Base-by-base conservation (phyloP, 2,113 vertebrate genomes). In the Etia nguti region DNA sequence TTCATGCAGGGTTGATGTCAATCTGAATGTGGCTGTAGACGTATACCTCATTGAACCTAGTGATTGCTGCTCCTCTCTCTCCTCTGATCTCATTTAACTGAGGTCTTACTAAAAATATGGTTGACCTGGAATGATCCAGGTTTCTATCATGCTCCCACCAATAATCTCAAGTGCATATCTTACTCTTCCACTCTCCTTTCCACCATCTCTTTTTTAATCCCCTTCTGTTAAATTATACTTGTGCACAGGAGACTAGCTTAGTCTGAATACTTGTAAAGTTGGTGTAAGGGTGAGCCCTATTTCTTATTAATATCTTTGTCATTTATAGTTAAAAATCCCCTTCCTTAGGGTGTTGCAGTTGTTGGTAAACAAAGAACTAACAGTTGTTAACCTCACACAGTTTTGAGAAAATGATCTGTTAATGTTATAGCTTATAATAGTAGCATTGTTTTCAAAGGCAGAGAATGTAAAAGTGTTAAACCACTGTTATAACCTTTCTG, bases 141-240 rank as follows among this genome's bases (percentile, higher is more conserved):
- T 82, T 68, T 29, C 38, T 79, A 79, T 68, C 86, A 83, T 41
- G 85, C 24, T 82, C 38, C 85, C 52, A 60, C 80, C 62, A 83
- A 91, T 79, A 90, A 88, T 87, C 83, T 80, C 85, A 80, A 83
- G 50, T 83, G 68, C 65, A 86, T 59, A 52, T 70, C 26, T 29
- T 82, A 77, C 11, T 77, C 2, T 80, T 82, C 31, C 26, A 52
- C 18, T 82, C 54, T 31, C 73, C 79, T 80, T 77, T 77, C 46
- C 18, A 77, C 46, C 26, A 31, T 50, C 16, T n/a, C 70, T 77
- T 77, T 77, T 77, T 9, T 26, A 50, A 48, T 31, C 24, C 41
- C 73, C 26, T 50, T 29, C 46, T 77, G 62, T 29, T 70, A 80
- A 83, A 83, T 80, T 83, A 90, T 15, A 65, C 20, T 46, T 77